These are phyloP conservation scores for Microchirus variegatus DNA, from an alignment of 2,797 vertebrate genomes.

Conservation along the genomic window DNA sequence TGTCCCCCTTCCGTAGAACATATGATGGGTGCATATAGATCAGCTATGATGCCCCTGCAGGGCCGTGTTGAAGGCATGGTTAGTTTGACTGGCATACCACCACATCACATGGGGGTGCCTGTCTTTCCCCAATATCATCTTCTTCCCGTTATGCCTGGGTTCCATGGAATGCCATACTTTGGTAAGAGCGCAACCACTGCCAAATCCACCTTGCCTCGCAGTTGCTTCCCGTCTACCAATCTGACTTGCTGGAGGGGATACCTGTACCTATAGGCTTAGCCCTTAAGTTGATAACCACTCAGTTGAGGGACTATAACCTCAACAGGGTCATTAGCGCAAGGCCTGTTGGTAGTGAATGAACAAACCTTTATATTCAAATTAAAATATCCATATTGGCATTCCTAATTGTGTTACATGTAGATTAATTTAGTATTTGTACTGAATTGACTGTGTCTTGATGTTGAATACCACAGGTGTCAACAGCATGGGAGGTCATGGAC, in stretches of 20 bases:
- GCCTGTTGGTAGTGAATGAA: conserved; percentile 6
- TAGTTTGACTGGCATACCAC: conserved; percentile 94
- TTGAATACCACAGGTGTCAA: conserved; percentile 81
- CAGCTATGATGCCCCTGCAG: conserved; percentile 89
- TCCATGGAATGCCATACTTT: conserved; percentile 88
- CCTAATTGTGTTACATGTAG: not conserved
- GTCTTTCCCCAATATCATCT: conserved; percentile 88
- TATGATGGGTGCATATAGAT: conserved; percentile 92
- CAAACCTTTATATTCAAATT: not conserved
- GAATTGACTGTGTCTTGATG: conserved; percentile 26
- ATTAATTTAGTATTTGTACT: not conserved
- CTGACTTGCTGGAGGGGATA: conserved; percentile 83
- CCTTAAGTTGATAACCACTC: conserved; percentile 28
- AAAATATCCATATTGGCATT: conserved; percentile 17
- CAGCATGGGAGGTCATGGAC: conserved; percentile 85
- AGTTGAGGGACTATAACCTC: conserved; percentile 26
- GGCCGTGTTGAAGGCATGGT: conserved; percentile 91
- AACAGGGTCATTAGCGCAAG: conserved; percentile 24
- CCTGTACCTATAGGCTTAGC: conserved; percentile 79
- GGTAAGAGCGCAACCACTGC: conserved; percentile 89
- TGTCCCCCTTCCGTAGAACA: conserved; percentile 84
- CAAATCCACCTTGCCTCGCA: conserved; percentile 70
- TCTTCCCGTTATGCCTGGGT: conserved; percentile 87
- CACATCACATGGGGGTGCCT: conserved; percentile 91
- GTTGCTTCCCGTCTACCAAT: conserved; percentile 87